Evolutionary conservation across 2,797 vertebrate genomes (phyloP).

Genomic region (Allobates femoralis): DNA sequence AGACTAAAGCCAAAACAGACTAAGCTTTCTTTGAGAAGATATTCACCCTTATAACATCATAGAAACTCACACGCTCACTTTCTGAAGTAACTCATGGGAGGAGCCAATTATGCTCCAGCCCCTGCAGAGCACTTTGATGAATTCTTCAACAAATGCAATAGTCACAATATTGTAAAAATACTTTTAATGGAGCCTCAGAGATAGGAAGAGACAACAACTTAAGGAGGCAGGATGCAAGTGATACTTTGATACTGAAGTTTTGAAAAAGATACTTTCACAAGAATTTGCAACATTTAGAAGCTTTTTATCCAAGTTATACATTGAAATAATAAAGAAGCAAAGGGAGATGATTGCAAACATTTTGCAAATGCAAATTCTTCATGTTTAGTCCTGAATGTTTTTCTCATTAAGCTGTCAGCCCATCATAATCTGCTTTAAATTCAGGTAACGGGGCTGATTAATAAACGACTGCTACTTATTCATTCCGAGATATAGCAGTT

Average conservation of each 20-base stretch:
- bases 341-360: slow-evolving; percentile 25
- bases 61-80: not conserved
- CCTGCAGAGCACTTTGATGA: not conserved
- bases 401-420: slow-evolving; percentile 32
- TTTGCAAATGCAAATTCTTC: slow-evolving; percentile 24
- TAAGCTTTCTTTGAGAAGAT: no score
- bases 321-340: not conserved
- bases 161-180: no score
- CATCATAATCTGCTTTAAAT: slow-evolving; percentile 35
- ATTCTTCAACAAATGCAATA: not conserved
- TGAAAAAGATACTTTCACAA: not conserved
- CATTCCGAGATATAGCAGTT: slow-evolving; percentile 25
- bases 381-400: not conserved
- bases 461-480: slow-evolving; percentile 37
- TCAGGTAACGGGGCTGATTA: slow-evolving; percentile 32
- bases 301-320: not conserved
- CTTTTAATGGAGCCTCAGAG: not conserved
- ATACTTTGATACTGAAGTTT: not conserved
- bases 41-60: no score
- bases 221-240: not conserved
- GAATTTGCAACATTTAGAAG: not conserved
- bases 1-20: no score
- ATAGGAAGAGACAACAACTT: not conserved
- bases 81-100: not conserved
- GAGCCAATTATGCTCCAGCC: not conserved